phyloP scores from a whole-genome alignment of 2,888 invertebrate genomes.

The Cerastis rubricosa region DNA sequence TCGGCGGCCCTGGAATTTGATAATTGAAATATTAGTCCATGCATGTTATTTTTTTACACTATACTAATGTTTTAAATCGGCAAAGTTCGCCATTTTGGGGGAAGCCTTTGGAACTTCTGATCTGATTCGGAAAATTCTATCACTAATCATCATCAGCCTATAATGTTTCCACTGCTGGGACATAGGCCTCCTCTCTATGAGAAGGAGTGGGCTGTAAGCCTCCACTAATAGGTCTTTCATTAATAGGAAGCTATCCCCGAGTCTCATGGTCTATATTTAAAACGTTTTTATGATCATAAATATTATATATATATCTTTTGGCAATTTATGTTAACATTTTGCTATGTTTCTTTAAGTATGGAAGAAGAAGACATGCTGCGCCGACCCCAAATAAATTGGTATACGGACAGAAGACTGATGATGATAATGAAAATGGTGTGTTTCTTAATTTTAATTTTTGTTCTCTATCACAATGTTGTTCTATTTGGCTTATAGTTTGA shows the following conservation, averaged over 20 bases:
- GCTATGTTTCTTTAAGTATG: too few relatives aligned
- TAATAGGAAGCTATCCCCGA: background rate
- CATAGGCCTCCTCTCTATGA: too few relatives aligned
- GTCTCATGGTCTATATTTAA: background rate
- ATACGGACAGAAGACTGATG: too few relatives aligned
- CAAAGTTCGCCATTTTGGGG: background rate
- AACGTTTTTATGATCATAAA: background rate
- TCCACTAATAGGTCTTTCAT: too few relatives aligned
- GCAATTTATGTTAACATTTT: background rate
- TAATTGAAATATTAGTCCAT: background rate
- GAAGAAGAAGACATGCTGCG: too few relatives aligned
- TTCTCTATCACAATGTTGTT: background rate
- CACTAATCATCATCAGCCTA: too few relatives aligned
- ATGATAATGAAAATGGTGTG: too few relatives aligned
- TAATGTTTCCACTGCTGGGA: too few relatives aligned
- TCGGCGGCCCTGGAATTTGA: constrained; percentile 80
- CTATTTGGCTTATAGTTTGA: background rate
- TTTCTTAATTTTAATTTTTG: background rate
- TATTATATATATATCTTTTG: background rate
- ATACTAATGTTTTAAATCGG: background rate
- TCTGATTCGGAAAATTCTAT: background rate
- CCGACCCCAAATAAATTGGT: too few relatives aligned
- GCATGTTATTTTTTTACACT: background rate
- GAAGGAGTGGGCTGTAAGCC: too few relatives aligned
- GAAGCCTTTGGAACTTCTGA: background rate